These are phyloP conservation scores for Drosophila anomelani DNA, from an alignment of 2,888 invertebrate genomes.

Conservation along the genomic window DNA sequence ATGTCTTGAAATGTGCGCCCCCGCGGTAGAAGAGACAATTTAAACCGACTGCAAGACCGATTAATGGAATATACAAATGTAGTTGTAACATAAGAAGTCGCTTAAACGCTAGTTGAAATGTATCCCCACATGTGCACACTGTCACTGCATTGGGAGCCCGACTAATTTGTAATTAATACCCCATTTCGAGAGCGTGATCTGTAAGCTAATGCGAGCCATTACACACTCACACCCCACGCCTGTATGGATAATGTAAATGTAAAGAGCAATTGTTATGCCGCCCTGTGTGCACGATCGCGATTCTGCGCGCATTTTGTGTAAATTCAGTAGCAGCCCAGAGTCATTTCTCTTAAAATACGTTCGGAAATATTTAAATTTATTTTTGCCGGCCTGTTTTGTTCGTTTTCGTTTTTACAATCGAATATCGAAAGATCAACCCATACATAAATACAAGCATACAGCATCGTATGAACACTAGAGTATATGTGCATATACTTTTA, in stretches of 20 bases:
- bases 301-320: constrained; percentile 51
- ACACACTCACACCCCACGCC: constrained; percentile 30
- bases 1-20: constrained; percentile 58
- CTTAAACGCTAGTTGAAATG: constrained; percentile 62
- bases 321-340: constrained; percentile 62
- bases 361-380: constrained; percentile 42
- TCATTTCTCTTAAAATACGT: constrained; percentile 61
- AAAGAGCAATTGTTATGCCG: constrained; percentile 56
- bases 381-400: constrained; percentile 53
- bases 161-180: constrained; percentile 67
- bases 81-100: constrained; percentile 60
- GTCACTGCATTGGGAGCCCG: constrained; percentile 53
- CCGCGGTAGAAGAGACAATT: constrained; percentile 37
- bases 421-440: constrained; percentile 45
- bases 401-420: constrained; percentile 49
- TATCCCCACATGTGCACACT: constrained; percentile 47
- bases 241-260: constrained; percentile 49
- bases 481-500: constrained; percentile 53
- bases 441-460: constrained; percentile 41
- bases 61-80: constrained; percentile 42
- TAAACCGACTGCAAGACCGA: constrained; percentile 48
- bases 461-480: constrained; percentile 31
- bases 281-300: constrained; percentile 40
- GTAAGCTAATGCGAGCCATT: constrained; percentile 62
- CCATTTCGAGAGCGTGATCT: constrained; percentile 63